Evolutionary conservation across 2,113 vertebrate species (phyloP).

Genomic region (Cardinalis cardinalis): DNA sequence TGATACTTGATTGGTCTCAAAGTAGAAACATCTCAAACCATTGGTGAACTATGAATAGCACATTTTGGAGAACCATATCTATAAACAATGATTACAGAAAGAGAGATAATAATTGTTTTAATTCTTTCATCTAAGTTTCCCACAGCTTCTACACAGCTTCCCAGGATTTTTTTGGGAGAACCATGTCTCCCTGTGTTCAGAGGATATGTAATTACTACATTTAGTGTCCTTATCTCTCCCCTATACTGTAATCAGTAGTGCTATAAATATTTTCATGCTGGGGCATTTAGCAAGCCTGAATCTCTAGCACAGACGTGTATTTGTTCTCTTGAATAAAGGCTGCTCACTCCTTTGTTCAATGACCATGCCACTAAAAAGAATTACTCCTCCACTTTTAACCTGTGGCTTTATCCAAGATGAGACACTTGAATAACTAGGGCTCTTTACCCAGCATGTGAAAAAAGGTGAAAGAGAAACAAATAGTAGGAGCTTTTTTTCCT

Average conservation of each 20-base stretch:
- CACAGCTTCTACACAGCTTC: too few species aligned
- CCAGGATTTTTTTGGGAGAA: too few species aligned
- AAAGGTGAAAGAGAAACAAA: not conserved
- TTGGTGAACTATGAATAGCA: too few species aligned
- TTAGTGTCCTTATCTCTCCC: not conserved
- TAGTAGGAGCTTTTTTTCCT: not conserved
- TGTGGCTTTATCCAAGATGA: not conserved
- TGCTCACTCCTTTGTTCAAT: not conserved
- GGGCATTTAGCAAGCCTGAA: not conserved
- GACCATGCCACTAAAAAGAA: not conserved
- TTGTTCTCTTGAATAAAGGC: not conserved
- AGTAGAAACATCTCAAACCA: too few species aligned
- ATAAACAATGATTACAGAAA: too few species aligned
- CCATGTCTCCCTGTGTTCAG: too few species aligned
- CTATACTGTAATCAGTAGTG: not conserved
- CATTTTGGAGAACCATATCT: too few species aligned
- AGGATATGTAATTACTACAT: too few species aligned
- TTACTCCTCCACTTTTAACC: not conserved
- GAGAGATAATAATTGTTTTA: too few species aligned
- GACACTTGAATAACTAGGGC: not conserved
- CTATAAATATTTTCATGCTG: not conserved
- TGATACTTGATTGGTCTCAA: too few species aligned
- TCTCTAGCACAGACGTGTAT: not conserved
- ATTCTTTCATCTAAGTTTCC: too few species aligned
- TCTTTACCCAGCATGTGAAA: not conserved